These are phyloP conservation scores for Lampris megalopsis DNA, from an alignment of 2,113 vertebrate genomes.

Conservation along the genomic window DNA sequence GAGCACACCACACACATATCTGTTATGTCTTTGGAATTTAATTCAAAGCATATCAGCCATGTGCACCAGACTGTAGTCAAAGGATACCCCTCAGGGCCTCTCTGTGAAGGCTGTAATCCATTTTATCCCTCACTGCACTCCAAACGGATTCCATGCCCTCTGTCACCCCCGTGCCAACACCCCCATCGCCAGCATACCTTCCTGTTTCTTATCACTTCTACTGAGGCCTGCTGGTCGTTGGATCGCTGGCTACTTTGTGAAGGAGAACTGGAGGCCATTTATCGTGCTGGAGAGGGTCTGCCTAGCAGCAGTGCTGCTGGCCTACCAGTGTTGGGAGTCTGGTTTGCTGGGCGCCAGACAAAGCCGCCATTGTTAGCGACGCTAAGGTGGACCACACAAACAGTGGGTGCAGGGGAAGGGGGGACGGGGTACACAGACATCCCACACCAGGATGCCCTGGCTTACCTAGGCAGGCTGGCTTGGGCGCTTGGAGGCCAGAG, in stretches of 20 bases:
- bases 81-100: conserved; percentile 26
- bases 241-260: conserved; percentile 30
- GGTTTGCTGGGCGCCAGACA: conserved; percentile 43
- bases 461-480: conserved; percentile 39
- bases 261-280: conserved; percentile 21
- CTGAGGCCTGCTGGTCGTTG: conserved; percentile 24
- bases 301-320: conserved; percentile 20
- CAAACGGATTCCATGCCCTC: conserved; percentile 43
- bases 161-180: conserved; percentile 42
- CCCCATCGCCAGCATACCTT: neutral
- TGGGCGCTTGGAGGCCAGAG: conserved; percentile 36
- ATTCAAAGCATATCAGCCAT: conserved; percentile 24
- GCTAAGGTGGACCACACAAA: conserved; percentile 37
- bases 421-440: conserved; percentile 45
- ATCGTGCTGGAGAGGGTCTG: conserved; percentile 8
- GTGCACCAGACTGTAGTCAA: conserved; percentile 39
- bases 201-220: conserved; percentile 42
- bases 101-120: conserved; percentile 38
- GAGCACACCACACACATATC: neutral
- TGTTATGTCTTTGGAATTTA: neutral
- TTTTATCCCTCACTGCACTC: conserved; percentile 40
- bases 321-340: conserved; percentile 5
- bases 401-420: conserved; percentile 29
- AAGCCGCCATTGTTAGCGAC: conserved; percentile 50
- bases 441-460: conserved; percentile 45